A percentile compares a stretch with the other conserved stretches of the same genome.
These are phyloP conservation scores for Lagorchestes hirsutus DNA, from an alignment of 2,797 vertebrate species.

Conservation along the genomic window DNA sequence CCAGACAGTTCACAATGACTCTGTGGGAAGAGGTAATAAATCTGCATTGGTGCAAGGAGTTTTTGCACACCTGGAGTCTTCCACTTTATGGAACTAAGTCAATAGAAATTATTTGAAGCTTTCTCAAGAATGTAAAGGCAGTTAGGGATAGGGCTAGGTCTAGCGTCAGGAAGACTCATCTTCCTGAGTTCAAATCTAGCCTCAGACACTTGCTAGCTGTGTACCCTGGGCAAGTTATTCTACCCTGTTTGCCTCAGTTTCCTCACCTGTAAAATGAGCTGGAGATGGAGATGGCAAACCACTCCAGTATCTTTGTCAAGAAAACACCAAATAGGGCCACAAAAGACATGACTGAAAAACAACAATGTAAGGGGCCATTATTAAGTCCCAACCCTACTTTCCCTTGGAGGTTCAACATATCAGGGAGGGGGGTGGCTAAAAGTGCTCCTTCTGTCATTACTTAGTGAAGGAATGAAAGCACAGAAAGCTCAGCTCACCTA, in stretches of 20 bases:
- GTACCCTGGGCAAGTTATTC: background rate
- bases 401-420: background rate
- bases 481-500: background rate
- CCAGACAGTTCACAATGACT: background rate
- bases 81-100: background rate
- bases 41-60: conserved; percentile 4
- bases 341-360: background rate
- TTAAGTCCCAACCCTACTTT: background rate
- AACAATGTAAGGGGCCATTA: background rate
- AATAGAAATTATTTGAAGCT: background rate
- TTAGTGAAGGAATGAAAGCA: background rate
- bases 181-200: too few relatives aligned
- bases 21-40: background rate
- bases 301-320: background rate
- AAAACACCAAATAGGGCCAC: background rate
- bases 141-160: too few relatives aligned
- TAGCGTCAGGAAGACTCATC: too few relatives aligned
- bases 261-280: background rate
- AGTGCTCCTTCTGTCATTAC: background rate
- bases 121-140: background rate
- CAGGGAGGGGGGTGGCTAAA: background rate
- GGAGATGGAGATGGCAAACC: background rate
- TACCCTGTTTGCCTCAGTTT: background rate
- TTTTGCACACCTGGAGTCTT: background rate
- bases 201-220: too few relatives aligned